Evolutionary conservation across 1,140 invertebrate species (phyloP), one percentile per base, ranked within the genome.

Genomic region (Drosophila sp.): DNA sequence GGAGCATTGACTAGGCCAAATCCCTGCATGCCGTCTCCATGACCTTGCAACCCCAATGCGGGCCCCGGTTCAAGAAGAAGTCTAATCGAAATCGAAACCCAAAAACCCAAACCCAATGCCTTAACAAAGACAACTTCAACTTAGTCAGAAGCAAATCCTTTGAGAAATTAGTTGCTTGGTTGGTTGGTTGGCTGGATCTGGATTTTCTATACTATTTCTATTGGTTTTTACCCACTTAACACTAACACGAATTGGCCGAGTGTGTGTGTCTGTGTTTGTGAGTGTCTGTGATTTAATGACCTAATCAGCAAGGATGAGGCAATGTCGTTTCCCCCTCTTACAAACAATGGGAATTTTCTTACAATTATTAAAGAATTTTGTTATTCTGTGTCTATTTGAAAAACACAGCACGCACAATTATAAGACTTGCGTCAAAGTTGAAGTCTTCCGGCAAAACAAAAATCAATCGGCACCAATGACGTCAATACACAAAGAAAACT

Each of bases 381-480:
- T 11, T 25, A 40, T 33, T 27, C 61, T 58, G 55, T 71, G 67
- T 60, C 64, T 17, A 17, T 17, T 76, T 70, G 60, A 58, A 68
- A 72, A 67, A 38, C 55, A 44, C 44, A 32, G 47, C 82, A 79
- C 71, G 32, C 38, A 74, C 7, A 54, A 25, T 55, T 47, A 25
- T 8, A 32, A 55, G 7, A 4, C 17, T 47, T 66, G 47, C 30
- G n/a, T 47, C 25, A 32, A 41, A 54, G 30, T 38, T 58, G n/a
- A 27, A 50, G 17, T 57, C 40, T 38, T 4, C 7, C 44, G 11
- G 30, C 33, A 10, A 7, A 40, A 29, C 5, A 10, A 50, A 57
- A 87, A 87, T 87, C 83, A 87, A 87, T 87, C 44, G 67, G 17
- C 17, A 17, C n/a, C 25, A 69, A 57, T 86, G 83, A 79, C 79